A percentile compares a stretch with the other conserved stretches of the same genome.
Evolutionary conservation across 2,888 invertebrate genomes (phyloP).

Genomic region (Dichetophora obliterata): DNA sequence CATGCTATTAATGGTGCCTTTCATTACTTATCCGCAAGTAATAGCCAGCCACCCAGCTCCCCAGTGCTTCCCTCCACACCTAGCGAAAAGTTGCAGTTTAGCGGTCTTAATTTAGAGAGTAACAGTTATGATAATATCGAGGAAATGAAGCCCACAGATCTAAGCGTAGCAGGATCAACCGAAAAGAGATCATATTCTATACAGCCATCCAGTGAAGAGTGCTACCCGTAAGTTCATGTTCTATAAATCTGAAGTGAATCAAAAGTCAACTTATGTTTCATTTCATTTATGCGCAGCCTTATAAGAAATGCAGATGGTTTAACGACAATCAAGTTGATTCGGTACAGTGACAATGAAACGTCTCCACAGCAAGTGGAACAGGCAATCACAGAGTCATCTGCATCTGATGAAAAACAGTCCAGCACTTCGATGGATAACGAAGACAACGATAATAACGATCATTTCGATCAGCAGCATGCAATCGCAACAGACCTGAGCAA

Average conservation of each 20-base stretch:
- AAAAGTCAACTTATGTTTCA: background rate
- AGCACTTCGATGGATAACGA: conserved; percentile 49
- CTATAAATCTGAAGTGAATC: background rate
- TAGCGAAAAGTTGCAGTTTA: conserved; percentile 67
- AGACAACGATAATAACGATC: conserved; percentile 55
- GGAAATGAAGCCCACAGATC: conserved; percentile 78
- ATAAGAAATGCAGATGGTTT: conserved; percentile 70
- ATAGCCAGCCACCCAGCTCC: conserved; percentile 65
- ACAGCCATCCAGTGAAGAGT: conserved; percentile 60
- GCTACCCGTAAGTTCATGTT: conserved; percentile 67
- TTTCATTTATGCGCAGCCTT: conserved; percentile 55
- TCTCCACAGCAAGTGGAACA: conserved; percentile 27
- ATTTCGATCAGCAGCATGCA: conserved; percentile 42
- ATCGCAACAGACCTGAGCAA: conserved; percentile 58
- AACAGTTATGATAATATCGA: conserved; percentile 69
- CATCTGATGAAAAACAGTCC: conserved; percentile 33
- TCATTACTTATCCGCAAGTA: conserved; percentile 66
- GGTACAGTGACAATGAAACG: conserved; percentile 60
- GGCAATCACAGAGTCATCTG: conserved; percentile 40
- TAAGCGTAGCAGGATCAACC: conserved; percentile 71
- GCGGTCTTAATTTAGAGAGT: conserved; percentile 65
- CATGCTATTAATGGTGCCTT: conserved; percentile 69
- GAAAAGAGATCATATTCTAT: conserved; percentile 57
- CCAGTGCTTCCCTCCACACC: conserved; percentile 60
- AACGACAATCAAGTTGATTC: conserved; percentile 69